Base-by-base conservation (phyloP, 1,140 invertebrate genomes). In the Camponotus pennsylvanicus region DNA sequence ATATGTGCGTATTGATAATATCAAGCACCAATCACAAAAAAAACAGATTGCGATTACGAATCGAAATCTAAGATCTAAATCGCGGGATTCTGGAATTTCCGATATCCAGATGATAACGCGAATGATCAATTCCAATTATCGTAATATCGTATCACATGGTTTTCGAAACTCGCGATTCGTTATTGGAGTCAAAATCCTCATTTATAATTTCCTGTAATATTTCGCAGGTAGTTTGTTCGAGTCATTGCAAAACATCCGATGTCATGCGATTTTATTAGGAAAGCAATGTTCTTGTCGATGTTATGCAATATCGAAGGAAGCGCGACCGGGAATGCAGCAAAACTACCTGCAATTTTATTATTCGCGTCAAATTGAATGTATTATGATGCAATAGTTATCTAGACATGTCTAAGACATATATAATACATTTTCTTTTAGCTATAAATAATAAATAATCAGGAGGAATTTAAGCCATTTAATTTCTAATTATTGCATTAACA, bases 241-340 rank as follows among this genome's bases (percentile, higher is more conserved):
- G 2, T 3, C 8, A 18, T 67, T 40, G n/a, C n/a, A 13, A 79
- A 52, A 55, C 21, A 34, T 80, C 40, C 34, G 34, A n/a, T 34
- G 21, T 80, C 77, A 42, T 13, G 45, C 49, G 32, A 64, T 13
- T 49, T 21, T 32, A 18, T 77, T 42, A 21, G 18, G 18, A 55
- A 69, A 40, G 55, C 13, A 37, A 57, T 40, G n/a, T 18, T 79
- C 45, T 37, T 67, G 63, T 13, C 34, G 59, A 79, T 67, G n/a
- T 78, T 79, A 67, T 21, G 63, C 45, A 79, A 79, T 40, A n/a
- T 27, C 7, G 13, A 79, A 37, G 15, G 15, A 15, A 63, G 6
- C 40, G 3, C 57, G n/a, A 15, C 21, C 42, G 6, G 11, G 15
- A 80, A 80, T 40, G 15, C n/a, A 15, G 32, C 34, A 80, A 57